Percentiles rank a stretch among this genome's conserved stretches.
Conservation (phyloP, 2,797 vertebrate species). For the Macropus fuliginosus region DNA sequence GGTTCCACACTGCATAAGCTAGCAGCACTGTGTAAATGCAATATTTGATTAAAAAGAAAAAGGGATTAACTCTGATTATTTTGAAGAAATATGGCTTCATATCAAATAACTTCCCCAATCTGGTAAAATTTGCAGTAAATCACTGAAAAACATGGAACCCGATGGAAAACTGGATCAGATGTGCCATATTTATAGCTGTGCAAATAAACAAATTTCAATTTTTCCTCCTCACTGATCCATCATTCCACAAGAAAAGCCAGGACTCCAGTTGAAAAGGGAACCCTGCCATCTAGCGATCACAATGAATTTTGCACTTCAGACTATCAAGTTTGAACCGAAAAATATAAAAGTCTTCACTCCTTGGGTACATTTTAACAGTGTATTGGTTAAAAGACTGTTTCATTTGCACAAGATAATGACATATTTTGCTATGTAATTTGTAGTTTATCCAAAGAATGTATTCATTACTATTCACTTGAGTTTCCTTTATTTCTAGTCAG, state of each 20-base stretch:
- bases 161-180: conserved; percentile 68
- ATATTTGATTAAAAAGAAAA: conserved; percentile 62
- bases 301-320: background rate
- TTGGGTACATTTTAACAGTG: conserved; percentile 13
- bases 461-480: conserved; percentile 4
- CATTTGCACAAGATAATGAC: conserved; percentile 5
- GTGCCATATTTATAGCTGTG: conserved; percentile 51
- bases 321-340: background rate
- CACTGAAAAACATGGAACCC: conserved; percentile 42
- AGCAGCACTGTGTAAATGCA: conserved; percentile 34
- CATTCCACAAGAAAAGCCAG: background rate
- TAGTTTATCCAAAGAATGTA: background rate
- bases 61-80: conserved; percentile 51
- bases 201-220: conserved; percentile 69
- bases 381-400: background rate
- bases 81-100: conserved; percentile 36
- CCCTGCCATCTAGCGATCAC: conserved; percentile 84
- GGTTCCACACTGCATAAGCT: conserved; percentile 6
- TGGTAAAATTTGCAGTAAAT: background rate
- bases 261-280: conserved; percentile 80
- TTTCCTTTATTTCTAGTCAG: conserved; percentile 18
- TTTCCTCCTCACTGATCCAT: conserved; percentile 31
- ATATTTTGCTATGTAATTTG: background rate
- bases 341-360: background rate
- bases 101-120: conserved; percentile 63